These are phyloP conservation scores for Megalurothrips usitatus DNA, from an alignment of 2,888 invertebrate species.

Conservation along the genomic window DNA sequence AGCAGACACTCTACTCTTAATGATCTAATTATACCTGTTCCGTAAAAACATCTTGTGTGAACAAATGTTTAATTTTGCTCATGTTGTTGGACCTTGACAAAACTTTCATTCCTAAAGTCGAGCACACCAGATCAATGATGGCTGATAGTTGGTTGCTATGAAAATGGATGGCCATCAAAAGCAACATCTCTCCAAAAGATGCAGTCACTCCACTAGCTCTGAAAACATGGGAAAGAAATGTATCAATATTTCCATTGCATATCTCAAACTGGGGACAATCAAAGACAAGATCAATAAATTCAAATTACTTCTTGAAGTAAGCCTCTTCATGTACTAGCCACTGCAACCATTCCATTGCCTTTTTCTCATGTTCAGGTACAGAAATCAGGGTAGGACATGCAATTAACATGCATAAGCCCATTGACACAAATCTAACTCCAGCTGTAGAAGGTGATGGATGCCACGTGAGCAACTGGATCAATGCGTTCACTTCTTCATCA, in stretches of 20 bases:
- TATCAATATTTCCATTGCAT: background rate
- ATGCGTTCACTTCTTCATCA: constrained; percentile 82
- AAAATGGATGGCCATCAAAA: constrained; percentile 94
- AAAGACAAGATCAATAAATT: constrained; percentile 23
- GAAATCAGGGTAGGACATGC: constrained; percentile 85
- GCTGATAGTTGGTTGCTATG: constrained; percentile 91
- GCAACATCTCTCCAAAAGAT: constrained; percentile 92
- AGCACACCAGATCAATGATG: constrained; percentile 88
- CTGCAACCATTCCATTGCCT: constrained; percentile 87
- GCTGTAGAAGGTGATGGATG: constrained; percentile 86
- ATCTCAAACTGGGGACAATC: background rate
- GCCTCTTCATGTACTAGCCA: constrained; percentile 90
- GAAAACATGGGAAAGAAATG: constrained; percentile 33
- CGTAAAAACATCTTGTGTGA: constrained; percentile 94
- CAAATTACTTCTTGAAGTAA: constrained; percentile 68
- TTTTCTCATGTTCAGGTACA: constrained; percentile 70
- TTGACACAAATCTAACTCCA: constrained; percentile 86
- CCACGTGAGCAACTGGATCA: constrained; percentile 80
- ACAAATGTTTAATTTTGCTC: constrained; percentile 84
- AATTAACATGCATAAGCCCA: constrained; percentile 89
- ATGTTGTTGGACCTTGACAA: constrained; percentile 76
- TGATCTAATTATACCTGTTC: constrained; percentile 63
- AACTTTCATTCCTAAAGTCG: constrained; percentile 92
- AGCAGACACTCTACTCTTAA: too few relatives aligned
- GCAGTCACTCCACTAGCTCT: constrained; percentile 78